A percentile compares a stretch with the other conserved stretches of the same genome.
Evolutionary conservation across 1,140 invertebrate species (phyloP).

Genomic region (Aleiodes sp.): DNA sequence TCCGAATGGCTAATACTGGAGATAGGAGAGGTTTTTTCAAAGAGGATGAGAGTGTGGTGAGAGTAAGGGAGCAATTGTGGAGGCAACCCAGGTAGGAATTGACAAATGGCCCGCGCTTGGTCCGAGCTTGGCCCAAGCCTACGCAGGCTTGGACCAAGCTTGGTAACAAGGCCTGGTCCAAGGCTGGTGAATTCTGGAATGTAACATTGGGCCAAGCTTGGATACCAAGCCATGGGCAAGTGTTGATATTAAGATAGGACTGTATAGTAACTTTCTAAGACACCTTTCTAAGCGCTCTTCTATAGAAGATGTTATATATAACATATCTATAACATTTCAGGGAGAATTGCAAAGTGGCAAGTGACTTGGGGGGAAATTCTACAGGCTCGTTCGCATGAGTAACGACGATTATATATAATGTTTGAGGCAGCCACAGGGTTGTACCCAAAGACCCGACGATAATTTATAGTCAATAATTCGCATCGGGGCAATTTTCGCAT

Average conservation of each 20-base stretch:
- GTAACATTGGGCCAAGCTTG: too few species aligned
- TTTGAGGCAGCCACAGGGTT: slow-evolving; percentile 36
- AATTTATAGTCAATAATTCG: slow-evolving; percentile 63
- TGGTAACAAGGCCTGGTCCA: too few species aligned
- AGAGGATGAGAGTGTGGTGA: slow-evolving; percentile 31
- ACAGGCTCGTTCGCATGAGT: slow-evolving; percentile 52
- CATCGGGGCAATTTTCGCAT: slow-evolving; percentile 57
- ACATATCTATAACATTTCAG: background rate
- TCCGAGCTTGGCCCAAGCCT: too few species aligned
- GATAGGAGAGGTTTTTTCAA: slow-evolving; percentile 36
- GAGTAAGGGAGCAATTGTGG: background rate
- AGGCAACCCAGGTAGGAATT: background rate
- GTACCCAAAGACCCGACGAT: slow-evolving; percentile 41
- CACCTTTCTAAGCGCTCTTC: too few species aligned
- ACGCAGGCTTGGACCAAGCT: too few species aligned
- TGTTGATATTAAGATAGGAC: too few species aligned
- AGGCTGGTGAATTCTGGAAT: too few species aligned
- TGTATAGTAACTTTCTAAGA: too few species aligned
- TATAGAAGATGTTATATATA: too few species aligned
- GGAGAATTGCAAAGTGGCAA: slow-evolving; percentile 11
- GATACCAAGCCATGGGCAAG: too few species aligned
- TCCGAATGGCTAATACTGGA: background rate
- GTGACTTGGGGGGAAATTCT: slow-evolving; percentile 29
- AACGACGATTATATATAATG: slow-evolving; percentile 44
- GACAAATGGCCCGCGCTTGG: too few species aligned